Base-by-base conservation (phyloP, 2,888 invertebrate genomes). In the Phasia obesa region DNA sequence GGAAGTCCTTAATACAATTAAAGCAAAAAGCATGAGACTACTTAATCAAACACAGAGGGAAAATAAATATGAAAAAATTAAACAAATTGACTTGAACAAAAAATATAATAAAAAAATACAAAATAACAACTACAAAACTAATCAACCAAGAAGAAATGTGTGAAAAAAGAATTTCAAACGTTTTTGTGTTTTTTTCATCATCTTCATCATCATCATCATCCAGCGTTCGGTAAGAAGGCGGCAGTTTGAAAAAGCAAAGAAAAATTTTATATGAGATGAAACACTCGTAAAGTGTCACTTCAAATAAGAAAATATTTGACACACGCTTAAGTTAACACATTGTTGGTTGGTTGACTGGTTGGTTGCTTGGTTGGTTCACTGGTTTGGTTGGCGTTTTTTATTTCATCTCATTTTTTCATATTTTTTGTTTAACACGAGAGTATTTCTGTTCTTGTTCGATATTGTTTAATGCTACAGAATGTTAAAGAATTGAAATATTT, bases 271-370 rank as follows among this genome's bases (percentile, higher is more conserved):
- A 65, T 75, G 76, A 83, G 83, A 83, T 79, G 83, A 83, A 83
- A 83, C 83, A 83, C 83, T 83, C 83, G 83, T 83, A 79, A 83
- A 79, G 79, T 83, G 83, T 83, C 83, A 79, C 83, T 83, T 83
- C 83, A 83, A 83, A 79, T 83, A 83, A 76, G 71, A 79, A 83
- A 79, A 76, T 79, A 79, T 83, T 83, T 83, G 79, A 83, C 75
- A 83, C 75, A 83, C 79, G 79, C 79, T 76, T 49, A 60, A 67
- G 65, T 76, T 60, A 83, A 83, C 83, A 83, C 69, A 79, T 79
- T 83, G 75, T 78, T 60, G 44, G 64, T 25, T 53, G 19, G 35
- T 60, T 60, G 11, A 11, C 1, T 6, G n/a, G 59, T 51, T 73
- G 64, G 51, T 70, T 70, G 5, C 21, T 27, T 47, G 13, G 70